A percentile compares a stretch with the other conserved stretches of the same genome.
These are phyloP conservation scores for Cyanoramphus novaezelandiae DNA, from an alignment of 2,113 vertebrate species.

Conservation along the genomic window DNA sequence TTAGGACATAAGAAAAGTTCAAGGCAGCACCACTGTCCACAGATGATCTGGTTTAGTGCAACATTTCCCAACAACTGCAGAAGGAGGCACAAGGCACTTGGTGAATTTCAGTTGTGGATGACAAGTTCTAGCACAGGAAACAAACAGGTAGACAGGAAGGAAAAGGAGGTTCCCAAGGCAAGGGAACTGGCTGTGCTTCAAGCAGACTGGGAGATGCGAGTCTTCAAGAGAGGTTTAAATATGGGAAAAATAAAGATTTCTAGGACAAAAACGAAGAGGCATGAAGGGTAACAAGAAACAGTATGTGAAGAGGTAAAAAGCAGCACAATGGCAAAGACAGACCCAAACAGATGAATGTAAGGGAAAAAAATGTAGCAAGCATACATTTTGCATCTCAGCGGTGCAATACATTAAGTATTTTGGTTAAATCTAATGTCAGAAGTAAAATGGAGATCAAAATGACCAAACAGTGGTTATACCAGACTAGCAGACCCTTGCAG, in stretches of 20 bases:
- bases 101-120: neutral
- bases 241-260: neutral
- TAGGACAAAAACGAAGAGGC: neutral
- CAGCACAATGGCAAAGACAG: neutral
- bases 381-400: neutral
- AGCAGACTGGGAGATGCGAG: rapidly evolving
- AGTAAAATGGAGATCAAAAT: neutral
- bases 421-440: neutral
- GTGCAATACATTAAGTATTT: neutral
- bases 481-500: neutral
- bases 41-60: neutral
- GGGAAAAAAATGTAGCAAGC: neutral
- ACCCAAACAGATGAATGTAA: neutral
- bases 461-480: neutral
- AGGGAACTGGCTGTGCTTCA: neutral
- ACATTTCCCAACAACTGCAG: neutral
- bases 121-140: neutral
- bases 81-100: neutral
- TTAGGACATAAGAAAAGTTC: neutral
- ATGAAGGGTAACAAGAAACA: neutral
- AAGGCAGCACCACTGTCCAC: neutral
- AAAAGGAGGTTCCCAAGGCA: neutral
- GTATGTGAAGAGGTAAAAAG: neutral
- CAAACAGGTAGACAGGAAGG: neutral
- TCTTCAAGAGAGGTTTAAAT: neutral